Conservation (phyloP, 2,113 vertebrate species). For the Callopanchax toddi region DNA sequence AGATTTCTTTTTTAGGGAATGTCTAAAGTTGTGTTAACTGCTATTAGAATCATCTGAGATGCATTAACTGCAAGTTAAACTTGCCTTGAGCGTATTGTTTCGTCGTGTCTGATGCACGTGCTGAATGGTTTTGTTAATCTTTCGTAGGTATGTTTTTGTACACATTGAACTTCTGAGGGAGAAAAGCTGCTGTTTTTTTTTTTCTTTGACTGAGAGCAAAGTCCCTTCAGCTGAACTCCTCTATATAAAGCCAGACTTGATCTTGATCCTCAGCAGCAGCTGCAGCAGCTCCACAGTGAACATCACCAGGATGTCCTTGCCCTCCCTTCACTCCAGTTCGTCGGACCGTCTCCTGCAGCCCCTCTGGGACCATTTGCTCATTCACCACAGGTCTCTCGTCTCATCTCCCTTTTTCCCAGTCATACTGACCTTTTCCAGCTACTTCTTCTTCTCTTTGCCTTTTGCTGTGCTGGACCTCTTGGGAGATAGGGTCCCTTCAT, state of each 20-base stretch:
- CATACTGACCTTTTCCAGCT: slow-evolving; percentile 70
- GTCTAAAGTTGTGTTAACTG: no score
- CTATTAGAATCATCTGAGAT: background rate
- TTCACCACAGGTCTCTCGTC: slow-evolving; percentile 61
- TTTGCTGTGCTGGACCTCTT: slow-evolving; percentile 72
- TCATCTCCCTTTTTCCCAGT: slow-evolving; percentile 71
- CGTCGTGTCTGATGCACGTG: background rate
- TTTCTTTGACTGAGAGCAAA: slow-evolving; percentile 20
- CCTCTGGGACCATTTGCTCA: slow-evolving; percentile 70
- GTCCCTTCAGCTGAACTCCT: slow-evolving; percentile 15
- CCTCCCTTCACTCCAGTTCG: slow-evolving; percentile 20
- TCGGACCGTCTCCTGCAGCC: slow-evolving; percentile 67
- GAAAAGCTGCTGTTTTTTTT: background rate
- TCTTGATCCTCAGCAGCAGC: slow-evolving; percentile 20
- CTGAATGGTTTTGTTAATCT: slow-evolving; percentile 32
- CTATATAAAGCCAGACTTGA: slow-evolving; percentile 54
- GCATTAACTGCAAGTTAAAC: background rate
- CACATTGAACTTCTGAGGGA: background rate
- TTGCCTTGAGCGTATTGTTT: background rate
- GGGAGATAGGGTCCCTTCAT: slow-evolving; percentile 57
- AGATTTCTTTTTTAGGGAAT: no score
- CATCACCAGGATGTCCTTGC: slow-evolving; percentile 34
- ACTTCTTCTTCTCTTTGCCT: slow-evolving; percentile 68
- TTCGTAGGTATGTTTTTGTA: slow-evolving; percentile 3
- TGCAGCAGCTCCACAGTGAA: slow-evolving; percentile 39